Percentiles rank a stretch among this genome's conserved stretches.
Evolutionary conservation across 2,888 invertebrate species (phyloP).

Genomic region (Abrostola tripartita): DNA sequence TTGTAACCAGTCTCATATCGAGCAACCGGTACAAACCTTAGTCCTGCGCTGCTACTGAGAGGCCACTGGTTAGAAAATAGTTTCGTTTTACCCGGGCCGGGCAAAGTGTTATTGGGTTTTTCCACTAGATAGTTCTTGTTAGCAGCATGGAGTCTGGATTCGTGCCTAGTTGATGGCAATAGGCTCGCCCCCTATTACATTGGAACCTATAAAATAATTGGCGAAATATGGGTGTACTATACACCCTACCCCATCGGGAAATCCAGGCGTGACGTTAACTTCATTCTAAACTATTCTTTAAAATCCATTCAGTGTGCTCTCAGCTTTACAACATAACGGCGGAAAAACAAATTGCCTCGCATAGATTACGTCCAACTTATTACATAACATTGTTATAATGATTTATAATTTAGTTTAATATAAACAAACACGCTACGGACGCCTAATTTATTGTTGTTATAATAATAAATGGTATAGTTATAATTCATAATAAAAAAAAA

Average conservation of each 20-base stretch:
- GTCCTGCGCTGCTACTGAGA: too few relatives aligned
- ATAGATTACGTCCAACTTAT: constrained; percentile 47
- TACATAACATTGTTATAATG: constrained; percentile 50
- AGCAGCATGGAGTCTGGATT: too few relatives aligned
- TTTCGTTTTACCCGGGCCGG: too few relatives aligned
- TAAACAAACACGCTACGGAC: constrained; percentile 44
- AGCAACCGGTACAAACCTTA: too few relatives aligned
- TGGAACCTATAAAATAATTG: neutral
- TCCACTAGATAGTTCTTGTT: too few relatives aligned
- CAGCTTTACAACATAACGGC: constrained; percentile 27
- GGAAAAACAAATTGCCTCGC: constrained; percentile 46
- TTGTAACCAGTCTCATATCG: too few relatives aligned
- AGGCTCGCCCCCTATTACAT: neutral
- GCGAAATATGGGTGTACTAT: too few relatives aligned
- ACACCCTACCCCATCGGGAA: too few relatives aligned
- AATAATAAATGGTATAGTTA: neutral
- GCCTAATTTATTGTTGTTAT: constrained; percentile 13
- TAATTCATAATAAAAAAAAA: neutral
- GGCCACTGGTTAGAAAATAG: too few relatives aligned
- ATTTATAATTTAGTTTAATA: constrained; percentile 48
- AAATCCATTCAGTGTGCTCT: constrained; percentile 11
- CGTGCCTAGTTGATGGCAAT: too few relatives aligned
- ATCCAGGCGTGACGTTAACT: neutral
- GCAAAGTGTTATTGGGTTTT: too few relatives aligned
- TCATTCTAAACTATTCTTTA: neutral